Conservation (phyloP, 2,797 vertebrate genomes). For the Acipenser transmontanus region DNA sequence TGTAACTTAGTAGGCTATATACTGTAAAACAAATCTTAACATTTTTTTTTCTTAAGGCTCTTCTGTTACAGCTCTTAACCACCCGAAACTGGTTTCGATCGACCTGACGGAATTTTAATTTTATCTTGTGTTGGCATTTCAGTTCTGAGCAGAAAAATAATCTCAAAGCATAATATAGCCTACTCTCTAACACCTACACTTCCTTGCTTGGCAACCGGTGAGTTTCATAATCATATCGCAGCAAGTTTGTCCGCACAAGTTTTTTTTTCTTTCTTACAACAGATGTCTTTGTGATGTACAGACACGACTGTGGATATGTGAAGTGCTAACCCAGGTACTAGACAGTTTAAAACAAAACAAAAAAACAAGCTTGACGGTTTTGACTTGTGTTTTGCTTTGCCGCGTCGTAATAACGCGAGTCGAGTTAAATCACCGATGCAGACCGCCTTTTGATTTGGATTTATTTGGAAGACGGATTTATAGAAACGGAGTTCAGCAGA, state of each 20-base stretch:
- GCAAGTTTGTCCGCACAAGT: neutral
- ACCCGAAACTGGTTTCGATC: slow-evolving; percentile 11
- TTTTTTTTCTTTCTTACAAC: slow-evolving; percentile 12
- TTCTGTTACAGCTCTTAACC: slow-evolving; percentile 4
- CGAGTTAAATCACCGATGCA: too few species aligned
- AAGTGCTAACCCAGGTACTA: slow-evolving; percentile 33
- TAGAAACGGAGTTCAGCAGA: too few species aligned
- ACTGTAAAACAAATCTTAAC: neutral
- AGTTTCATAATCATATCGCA: neutral
- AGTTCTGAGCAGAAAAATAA: slow-evolving; percentile 6
- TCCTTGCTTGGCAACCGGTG: slow-evolving; percentile 1
- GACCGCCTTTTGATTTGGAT: too few species aligned
- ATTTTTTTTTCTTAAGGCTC: neutral
- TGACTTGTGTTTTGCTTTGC: too few species aligned
- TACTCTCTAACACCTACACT: slow-evolving; percentile 10
- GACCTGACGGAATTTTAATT: slow-evolving; percentile 1
- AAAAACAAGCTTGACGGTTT: too few species aligned
- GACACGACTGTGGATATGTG: slow-evolving; percentile 24
- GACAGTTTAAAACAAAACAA: neutral
- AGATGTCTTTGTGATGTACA: slow-evolving; percentile 11
- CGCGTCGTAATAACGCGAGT: too few species aligned
- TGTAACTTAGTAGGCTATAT: too few species aligned
- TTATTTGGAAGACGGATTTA: too few species aligned
- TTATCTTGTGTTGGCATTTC: slow-evolving; percentile 12
- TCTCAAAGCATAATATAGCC: neutral